Evolutionary conservation across 2,113 vertebrate species (phyloP).

Genomic region (Dicerorhinus sumatrensis): DNA sequence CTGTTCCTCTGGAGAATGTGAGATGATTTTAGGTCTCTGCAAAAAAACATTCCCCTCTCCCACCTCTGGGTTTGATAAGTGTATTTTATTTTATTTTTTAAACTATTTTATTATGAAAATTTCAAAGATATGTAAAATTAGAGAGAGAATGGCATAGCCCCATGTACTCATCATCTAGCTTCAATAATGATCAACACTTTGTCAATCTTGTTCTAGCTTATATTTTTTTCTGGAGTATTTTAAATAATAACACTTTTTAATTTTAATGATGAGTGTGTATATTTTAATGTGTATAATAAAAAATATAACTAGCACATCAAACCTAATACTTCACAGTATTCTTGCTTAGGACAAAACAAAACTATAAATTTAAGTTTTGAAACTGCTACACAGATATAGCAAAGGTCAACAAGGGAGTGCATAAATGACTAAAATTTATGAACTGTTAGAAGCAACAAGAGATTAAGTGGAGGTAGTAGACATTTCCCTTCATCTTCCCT

Average conservation of each 20-base stretch:
- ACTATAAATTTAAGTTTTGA: neutral
- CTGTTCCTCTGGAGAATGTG: neutral
- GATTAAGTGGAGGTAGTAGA: neutral
- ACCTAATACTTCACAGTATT: neutral
- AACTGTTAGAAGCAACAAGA: neutral
- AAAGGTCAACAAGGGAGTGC: neutral
- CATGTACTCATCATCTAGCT: neutral
- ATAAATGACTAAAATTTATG: neutral
- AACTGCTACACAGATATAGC: neutral
- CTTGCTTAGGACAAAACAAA: slow-evolving; percentile 1
- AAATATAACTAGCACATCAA: neutral
- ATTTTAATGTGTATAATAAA: neutral
- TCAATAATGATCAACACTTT: neutral
- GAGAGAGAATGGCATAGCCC: neutral
- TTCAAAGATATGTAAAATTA: neutral
- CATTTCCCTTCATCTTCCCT: neutral
- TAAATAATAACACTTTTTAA: neutral
- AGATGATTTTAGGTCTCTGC: neutral
- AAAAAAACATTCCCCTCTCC: neutral
- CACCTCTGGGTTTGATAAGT: neutral
- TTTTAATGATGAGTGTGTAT: neutral
- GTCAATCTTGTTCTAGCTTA: neutral
- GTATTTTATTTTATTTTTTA: neutral
- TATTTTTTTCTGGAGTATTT: neutral
- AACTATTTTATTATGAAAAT: neutral